Evolutionary conservation across 2,113 vertebrate genomes (phyloP), one percentile per base, ranked within the genome.

Genomic region (Zosterops pallidus): DNA sequence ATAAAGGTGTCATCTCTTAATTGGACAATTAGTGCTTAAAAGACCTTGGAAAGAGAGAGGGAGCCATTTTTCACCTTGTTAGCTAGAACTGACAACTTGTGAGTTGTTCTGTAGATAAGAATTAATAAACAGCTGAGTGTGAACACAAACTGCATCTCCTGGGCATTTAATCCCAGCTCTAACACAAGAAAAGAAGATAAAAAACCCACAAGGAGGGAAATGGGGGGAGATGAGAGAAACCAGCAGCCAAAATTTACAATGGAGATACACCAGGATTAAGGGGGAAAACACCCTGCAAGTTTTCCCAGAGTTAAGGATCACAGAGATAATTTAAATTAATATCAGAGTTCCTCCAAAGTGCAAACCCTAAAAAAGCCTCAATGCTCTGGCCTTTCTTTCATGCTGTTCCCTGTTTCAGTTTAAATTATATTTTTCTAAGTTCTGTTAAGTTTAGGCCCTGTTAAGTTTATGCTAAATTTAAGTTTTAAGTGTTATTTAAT

Each of bases 321-420:
- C 0, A 2, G 28, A 35, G 14, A 9, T 35, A 12, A 28, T 31
- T 86, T 35, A 17, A 81, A 56, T 35, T 1, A 11, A 28, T 6
- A 4, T 9, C 9, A 8, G 24, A 37, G 28, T 18, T 60, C n/a
- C 67, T 31, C 14, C 21, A 0, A 52, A 60, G 20, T 2, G 12
- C 57, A 33, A 83, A 18, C 31, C n/a, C 35, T 26, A 13, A 13
- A 46, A 12, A 35, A 20, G 25, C 26, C 13, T 22, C 5, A 31
- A 3, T 1, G 16, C 31, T 17, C 29, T 1, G 12, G 29, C 16
- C 17, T 55, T 14, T 55, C 47, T 22, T 21, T 17, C 1, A 2
- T 8, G 26, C 41, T 56, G 26, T 13, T 22, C 52, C 63, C 63
- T 8, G 21, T 39, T 59, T 26, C 29, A 56, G 53, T 35, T 35